Evolutionary conservation across 2,888 invertebrate genomes (phyloP).

Genomic region (Thumatha senex): DNA sequence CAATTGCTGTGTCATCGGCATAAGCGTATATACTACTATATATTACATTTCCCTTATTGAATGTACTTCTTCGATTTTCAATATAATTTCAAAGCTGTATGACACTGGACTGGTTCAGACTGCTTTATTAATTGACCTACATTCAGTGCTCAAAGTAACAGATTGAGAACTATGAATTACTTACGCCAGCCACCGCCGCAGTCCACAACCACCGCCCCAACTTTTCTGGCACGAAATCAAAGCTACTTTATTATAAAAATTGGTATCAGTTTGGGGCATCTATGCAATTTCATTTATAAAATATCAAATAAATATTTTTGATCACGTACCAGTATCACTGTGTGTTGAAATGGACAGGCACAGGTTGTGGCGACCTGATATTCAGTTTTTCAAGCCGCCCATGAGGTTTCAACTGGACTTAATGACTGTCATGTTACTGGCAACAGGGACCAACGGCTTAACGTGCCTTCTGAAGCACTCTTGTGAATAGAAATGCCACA

Average conservation of each 20-base stretch:
- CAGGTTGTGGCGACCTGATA: too few species aligned
- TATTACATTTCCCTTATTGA: too few species aligned
- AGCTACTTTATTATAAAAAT: slow-evolving; percentile 33
- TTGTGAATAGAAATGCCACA: too few species aligned
- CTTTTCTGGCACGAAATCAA: slow-evolving; percentile 55
- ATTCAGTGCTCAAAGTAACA: slow-evolving; percentile 25
- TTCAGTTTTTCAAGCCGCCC: too few species aligned
- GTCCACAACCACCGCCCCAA: slow-evolving; percentile 43
- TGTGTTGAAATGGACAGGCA: too few species aligned
- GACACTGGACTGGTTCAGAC: slow-evolving; percentile 18
- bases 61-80: too few species aligned
- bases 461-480: too few species aligned
- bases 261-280: slow-evolving; percentile 2
- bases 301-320: background rate
- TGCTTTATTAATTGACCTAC: slow-evolving; percentile 38
- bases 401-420: too few species aligned
- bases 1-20: too few species aligned
- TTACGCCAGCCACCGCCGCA: slow-evolving; percentile 24
- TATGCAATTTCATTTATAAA: background rate
- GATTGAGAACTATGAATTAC: slow-evolving; percentile 37
- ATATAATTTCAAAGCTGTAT: background rate
- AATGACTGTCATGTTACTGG: too few species aligned
- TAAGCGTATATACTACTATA: too few species aligned
- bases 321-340: background rate
- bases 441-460: too few species aligned